Evolutionary conservation across 2,113 vertebrate genomes (phyloP), one percentile per base, ranked within the genome.

Genomic region (Rhea pennata): DNA sequence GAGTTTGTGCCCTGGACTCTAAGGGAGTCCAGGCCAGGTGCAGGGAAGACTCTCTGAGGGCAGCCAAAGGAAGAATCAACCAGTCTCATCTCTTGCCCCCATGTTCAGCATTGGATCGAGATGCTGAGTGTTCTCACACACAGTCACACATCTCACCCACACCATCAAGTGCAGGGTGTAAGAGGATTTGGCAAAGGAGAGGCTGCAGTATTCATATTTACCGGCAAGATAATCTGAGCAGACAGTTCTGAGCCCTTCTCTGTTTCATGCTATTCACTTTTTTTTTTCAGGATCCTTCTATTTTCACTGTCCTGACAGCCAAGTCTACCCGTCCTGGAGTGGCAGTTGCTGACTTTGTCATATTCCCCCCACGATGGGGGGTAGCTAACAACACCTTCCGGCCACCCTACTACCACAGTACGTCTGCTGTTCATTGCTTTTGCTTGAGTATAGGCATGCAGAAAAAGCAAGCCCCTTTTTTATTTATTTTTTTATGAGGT

Each of bases 341-440:
- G 78, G 99, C 99, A 82, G 98, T 99, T 0, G 99, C 99, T 26
- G 99, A 99, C 93, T 99, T 99, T 96, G 99, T 99, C 87, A 99
- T 99, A 97, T 99, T 99, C 86, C 99, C 99, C 1, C 99, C 99
- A 0, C 98, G 99, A 17, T 99, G 99, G 99, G 99, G 98, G 10
- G 99, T 99, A n/a, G 98, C 99, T 12, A 98, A 99, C 87, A 98
- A 98, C 95, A 99, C 99, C 91, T 99, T 99, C 98, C 98, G 99
- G 6, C 99, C 99, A 7, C 99, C 99, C 0, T 99, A 99, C 97
- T 99, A 99, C 89, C 99, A 99, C 97, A 98, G 99, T 99, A 98
- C 75, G 97, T 97, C 56, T 84, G 65, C 44, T 39, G 33, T n/a
- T 61, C 9, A 46, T 53, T 46, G 72, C 16, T 12, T 56, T 15